Conservation (phyloP, 2,888 invertebrate genomes). For the Philopedon plagiatum region DNA sequence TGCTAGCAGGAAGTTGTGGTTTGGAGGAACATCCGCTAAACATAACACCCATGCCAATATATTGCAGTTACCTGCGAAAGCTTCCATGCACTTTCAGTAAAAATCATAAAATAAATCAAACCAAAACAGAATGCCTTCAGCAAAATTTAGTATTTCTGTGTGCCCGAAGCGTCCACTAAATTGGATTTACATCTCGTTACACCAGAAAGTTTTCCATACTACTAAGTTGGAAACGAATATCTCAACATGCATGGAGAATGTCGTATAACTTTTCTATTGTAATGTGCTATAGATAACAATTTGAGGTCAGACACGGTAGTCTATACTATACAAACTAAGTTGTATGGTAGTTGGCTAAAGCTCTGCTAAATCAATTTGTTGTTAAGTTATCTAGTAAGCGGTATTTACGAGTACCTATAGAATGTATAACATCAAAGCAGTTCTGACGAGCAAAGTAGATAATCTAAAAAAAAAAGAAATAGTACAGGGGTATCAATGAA, state of each 20-base stretch:
- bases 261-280: slow-evolving; percentile 5
- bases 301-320: background rate
- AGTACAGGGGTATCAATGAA: too few species aligned
- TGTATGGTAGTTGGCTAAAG: background rate
- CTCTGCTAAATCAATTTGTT: background rate
- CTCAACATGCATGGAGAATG: slow-evolving; percentile 5
- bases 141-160: slow-evolving; percentile 67
- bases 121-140: too few species aligned
- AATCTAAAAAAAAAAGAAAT: too few species aligned
- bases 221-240: slow-evolving; percentile 9
- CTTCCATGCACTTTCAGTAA: too few species aligned
- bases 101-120: too few species aligned
- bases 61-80: too few species aligned
- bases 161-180: slow-evolving; percentile 63
- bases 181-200: slow-evolving; percentile 69
- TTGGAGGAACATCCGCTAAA: too few species aligned
- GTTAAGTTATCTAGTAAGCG: background rate
- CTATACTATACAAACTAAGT: background rate
- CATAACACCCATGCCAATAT: too few species aligned
- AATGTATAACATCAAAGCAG: too few species aligned
- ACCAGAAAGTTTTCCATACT: slow-evolving; percentile 46
- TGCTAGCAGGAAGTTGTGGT: too few species aligned
- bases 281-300: background rate
- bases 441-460: too few species aligned
- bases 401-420: too few species aligned